Base-by-base conservation (phyloP, 2,797 vertebrate genomes). In the Ambastaia sidthimunki region DNA sequence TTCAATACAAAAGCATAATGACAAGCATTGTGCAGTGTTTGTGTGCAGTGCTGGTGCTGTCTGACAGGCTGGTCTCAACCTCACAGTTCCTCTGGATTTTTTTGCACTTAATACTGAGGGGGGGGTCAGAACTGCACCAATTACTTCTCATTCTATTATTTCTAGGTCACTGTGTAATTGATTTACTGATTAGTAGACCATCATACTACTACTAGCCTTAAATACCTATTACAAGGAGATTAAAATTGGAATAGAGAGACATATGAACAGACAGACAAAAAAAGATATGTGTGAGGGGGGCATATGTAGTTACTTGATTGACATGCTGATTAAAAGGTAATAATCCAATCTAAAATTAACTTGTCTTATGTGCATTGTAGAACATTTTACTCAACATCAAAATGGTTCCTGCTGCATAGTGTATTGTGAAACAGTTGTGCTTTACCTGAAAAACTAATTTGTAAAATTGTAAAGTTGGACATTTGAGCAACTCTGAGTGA, bases 91-190 rank as follows among this genome's bases (percentile, higher is more conserved):
- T 76, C 72, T 88, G 89, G 89, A 90, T 50, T 78, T 86, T 76
- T 57, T 85, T 82, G 86, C 90, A 90, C 88, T 82, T 74, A 69
- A 79, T 70, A 62, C 65, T 44, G 41, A 66, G 52, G 13, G 80
- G 78, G 78, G 72, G 82, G 85, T 83, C 80, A 74, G 76, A 87
- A 84, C 84, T 91, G 85, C 91, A 93, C 83, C 91, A 94, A 91
- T 93, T 91, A 91, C 90, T 92, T 82, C 92, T 93, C 94, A 79
- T 79, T 93, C 93, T 94, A 92, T 90, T 87, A 92, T 96, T 96
- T 97, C 95, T 96, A 94, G 96, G 96, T 97, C 96, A 95, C 85
- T 92, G 92, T 93, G 93, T 96, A 96, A 97, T 96, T 95, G 94
- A 95, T 95, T 94, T 90, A 91, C 90, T 93, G 93, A 94, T 95